A percentile compares a stretch with the other conserved stretches of the same genome.
phyloP scores from a whole-genome alignment of 2,113 vertebrate genomes.

The Illadopsis cleaveri region DNA sequence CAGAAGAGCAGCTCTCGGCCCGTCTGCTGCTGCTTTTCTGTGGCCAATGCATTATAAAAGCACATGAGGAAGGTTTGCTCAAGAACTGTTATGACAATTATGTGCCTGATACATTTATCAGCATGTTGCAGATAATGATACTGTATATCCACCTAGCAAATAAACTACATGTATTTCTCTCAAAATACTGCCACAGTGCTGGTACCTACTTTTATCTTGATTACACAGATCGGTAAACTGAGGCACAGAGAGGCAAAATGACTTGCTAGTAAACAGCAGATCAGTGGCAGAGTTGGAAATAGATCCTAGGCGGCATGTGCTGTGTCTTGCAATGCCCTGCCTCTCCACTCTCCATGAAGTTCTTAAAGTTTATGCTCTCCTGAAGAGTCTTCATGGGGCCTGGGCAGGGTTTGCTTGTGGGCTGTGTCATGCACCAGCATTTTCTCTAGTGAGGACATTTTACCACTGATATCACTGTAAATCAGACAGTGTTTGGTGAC shows the following conservation, averaged over 20 bases:
- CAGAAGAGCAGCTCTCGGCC: background rate
- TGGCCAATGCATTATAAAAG: background rate
- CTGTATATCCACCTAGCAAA: background rate
- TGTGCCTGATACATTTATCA: background rate
- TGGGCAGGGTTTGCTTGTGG: background rate
- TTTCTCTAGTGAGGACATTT: background rate
- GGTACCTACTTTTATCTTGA: background rate
- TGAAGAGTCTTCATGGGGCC: background rate
- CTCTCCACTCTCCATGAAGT: background rate
- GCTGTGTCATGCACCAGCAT: background rate
- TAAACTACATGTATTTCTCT: background rate
- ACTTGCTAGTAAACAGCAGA: background rate
- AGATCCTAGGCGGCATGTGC: background rate
- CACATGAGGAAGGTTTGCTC: background rate
- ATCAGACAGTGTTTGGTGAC: background rate
- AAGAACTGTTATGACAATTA: background rate
- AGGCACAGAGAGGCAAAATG: slow-evolving; percentile 37
- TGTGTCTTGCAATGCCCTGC: background rate
- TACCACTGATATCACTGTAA: background rate
- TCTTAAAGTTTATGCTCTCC: background rate
- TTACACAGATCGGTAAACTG: background rate
- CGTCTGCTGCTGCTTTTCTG: background rate
- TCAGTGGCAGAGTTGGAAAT: background rate
- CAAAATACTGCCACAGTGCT: background rate
- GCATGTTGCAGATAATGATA: background rate